phyloP scores from a whole-genome alignment of 2,797 vertebrate species.

The Moxostoma hubbsi region DNA sequence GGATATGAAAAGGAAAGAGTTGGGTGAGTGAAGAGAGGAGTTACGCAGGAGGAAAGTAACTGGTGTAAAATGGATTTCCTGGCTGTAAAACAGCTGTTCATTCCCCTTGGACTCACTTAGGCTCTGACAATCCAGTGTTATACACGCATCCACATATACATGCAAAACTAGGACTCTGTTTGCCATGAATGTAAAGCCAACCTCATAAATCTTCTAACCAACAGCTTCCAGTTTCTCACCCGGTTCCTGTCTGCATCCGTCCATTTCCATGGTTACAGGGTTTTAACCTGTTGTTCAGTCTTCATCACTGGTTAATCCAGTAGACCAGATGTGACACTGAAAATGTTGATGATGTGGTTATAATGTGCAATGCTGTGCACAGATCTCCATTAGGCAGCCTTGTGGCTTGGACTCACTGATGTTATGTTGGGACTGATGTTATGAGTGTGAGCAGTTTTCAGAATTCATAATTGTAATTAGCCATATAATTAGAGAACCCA shows the following conservation, averaged over 20 bases:
- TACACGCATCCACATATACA: slow-evolving; percentile 20
- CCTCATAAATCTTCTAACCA: slow-evolving; percentile 18
- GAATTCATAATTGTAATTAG: slow-evolving; percentile 11
- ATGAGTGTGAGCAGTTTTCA: neutral
- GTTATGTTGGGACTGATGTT: slow-evolving; percentile 4
- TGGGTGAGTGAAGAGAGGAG: slow-evolving; percentile 17
- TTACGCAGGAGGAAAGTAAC: slow-evolving; percentile 49
- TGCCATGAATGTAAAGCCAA: slow-evolving; percentile 45
- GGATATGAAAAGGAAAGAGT: slow-evolving; percentile 11
- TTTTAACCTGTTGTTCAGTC: neutral
- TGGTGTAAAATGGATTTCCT: slow-evolving; percentile 65
- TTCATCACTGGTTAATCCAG: neutral
- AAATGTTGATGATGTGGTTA: neutral
- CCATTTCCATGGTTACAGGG: neutral
- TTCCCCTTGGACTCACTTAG: slow-evolving; percentile 70
- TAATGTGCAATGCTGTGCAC: neutral
- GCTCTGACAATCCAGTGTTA: slow-evolving; percentile 52
- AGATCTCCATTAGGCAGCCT: too few relatives aligned
- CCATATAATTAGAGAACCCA: slow-evolving; percentile 5
- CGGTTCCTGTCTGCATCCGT: neutral
- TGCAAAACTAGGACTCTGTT: slow-evolving; percentile 44
- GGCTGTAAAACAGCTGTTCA: slow-evolving; percentile 61
- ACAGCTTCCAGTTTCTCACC: slow-evolving; percentile 2
- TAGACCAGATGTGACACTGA: neutral
- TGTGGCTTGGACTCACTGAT: neutral